Base-by-base conservation (phyloP, 2,888 invertebrate species). In the Metalampra italica region DNA sequence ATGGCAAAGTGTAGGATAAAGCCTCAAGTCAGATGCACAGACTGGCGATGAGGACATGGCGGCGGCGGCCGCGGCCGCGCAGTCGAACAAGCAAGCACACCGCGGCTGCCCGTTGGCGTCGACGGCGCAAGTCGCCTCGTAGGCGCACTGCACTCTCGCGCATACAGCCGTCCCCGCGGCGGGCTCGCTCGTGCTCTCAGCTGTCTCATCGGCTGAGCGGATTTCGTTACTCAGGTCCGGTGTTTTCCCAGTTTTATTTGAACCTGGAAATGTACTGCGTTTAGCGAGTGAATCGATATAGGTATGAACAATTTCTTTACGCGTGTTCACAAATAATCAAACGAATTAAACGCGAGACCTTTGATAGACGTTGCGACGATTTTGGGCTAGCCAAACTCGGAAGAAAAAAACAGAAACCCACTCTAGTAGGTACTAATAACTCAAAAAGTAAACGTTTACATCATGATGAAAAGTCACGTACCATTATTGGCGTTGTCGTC, bases 111-210 rank as follows among this genome's bases (percentile, higher is more conserved):
- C 87, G 68, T 94, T 93, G 0, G 92, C 92, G 46, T 94, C 95
- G 36, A 94, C 91, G 52, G 95, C 95, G 81, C 97, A 97, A 0
- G 94, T 94, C 8, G 96, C 96, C 53, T 96, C 96, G 73, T 93
- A 96, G 56, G 95, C 94, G 77, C 97, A 97, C 56, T 93, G 93
- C 54, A 96, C 93, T 55, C 95, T 92, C 47, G 93, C 93, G 78
- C 96, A 97, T 4, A 93, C 93, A 45, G 94, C 93, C 13, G 91
- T 91, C 47, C 92, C 93, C 0, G 71, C 59, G 1, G 64, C 75
- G 0, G 73, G 64, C 49, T 79, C 83, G 29, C 80, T 80, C 0
- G 82, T 71, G 36, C 71, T 78, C 55, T 82, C 85, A 0, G 64
- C 68, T 3, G 62, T 64, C 1, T 82, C 84, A 0, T 82, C 85